Conservation (phyloP, 2,888 invertebrate species). For the Latrodectus hesperus region DNA sequence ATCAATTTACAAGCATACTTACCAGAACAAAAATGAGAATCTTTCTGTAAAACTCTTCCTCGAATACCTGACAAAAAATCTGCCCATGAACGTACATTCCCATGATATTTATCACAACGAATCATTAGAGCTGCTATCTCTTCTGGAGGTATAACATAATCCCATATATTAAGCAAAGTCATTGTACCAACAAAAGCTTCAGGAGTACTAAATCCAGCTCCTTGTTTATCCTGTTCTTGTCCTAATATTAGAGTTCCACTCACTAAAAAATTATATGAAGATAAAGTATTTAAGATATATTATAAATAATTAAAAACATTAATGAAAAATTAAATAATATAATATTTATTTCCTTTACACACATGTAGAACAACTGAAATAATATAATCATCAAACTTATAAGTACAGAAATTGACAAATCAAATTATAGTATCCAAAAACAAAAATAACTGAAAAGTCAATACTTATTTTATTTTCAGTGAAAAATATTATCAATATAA, state of each 20-base stretch:
- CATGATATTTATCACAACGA: slow-evolving; percentile 76
- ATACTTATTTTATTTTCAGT: too few species aligned
- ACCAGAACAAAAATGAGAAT: slow-evolving; percentile 79
- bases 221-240: slow-evolving; percentile 82
- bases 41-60: slow-evolving; percentile 78
- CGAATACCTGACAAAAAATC: slow-evolving; percentile 78
- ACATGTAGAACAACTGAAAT: too few species aligned
- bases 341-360: too few species aligned
- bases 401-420: too few species aligned
- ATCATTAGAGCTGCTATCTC: slow-evolving; percentile 75
- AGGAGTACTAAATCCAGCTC: slow-evolving; percentile 80
- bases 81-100: slow-evolving; percentile 80
- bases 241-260: slow-evolving; percentile 81
- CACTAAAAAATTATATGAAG: slow-evolving; percentile 71
- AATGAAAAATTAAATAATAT: too few species aligned
- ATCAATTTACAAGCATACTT: slow-evolving; percentile 35
- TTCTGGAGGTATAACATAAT: slow-evolving; percentile 75
- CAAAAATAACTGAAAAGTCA: too few species aligned
- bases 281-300: not conserved
- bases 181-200: slow-evolving; percentile 82
- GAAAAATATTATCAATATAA: too few species aligned
- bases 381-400: too few species aligned
- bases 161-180: slow-evolving; percentile 81
- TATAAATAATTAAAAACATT: too few species aligned
- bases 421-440: too few species aligned